Evolutionary conservation across 2,113 vertebrate species (phyloP).

Genomic region (Sinocyclocheilus grahami): DNA sequence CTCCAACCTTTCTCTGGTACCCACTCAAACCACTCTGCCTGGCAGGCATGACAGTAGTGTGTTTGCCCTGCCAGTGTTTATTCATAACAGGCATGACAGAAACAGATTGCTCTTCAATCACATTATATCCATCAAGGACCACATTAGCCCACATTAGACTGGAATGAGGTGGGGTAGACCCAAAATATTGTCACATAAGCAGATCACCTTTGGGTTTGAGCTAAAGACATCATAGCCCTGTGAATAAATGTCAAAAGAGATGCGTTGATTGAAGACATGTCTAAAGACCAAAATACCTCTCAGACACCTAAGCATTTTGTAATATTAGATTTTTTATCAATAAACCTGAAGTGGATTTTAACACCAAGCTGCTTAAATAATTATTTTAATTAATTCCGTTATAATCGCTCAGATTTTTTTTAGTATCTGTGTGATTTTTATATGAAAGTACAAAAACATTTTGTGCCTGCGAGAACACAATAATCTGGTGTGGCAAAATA

Average conservation of each 20-base stretch:
- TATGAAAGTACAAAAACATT: conserved; percentile 5
- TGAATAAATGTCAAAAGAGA: not conserved
- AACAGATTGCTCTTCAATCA: conserved; percentile 41
- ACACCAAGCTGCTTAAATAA: not conserved
- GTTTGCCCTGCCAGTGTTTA: conserved; percentile 32
- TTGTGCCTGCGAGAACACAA: not conserved
- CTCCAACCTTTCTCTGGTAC: not conserved
- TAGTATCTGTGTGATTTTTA: conserved; percentile 6
- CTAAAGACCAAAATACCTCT: not conserved
- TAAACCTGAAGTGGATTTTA: not conserved
- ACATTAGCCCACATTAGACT: conserved; percentile 31
- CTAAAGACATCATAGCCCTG: not conserved
- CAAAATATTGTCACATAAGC: conserved; percentile 24
- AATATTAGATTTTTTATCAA: not conserved
- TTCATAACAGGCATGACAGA: conserved; percentile 42
- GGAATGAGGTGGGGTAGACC: not conserved
- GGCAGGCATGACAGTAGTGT: conserved; percentile 11
- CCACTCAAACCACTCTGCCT: conserved; percentile 19
- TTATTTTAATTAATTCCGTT: not conserved
- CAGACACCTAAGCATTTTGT: not conserved
- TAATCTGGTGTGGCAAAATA: conserved; percentile 15
- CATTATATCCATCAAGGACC: conserved; percentile 42
- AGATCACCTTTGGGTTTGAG: not conserved
- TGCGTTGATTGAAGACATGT: not conserved
- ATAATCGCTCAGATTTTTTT: not conserved